These are phyloP conservation scores for Chironex yamaguchii DNA, from an alignment of 30 jellyfish, hydroid and myxozoan genomes.

Conservation along the genomic window DNA sequence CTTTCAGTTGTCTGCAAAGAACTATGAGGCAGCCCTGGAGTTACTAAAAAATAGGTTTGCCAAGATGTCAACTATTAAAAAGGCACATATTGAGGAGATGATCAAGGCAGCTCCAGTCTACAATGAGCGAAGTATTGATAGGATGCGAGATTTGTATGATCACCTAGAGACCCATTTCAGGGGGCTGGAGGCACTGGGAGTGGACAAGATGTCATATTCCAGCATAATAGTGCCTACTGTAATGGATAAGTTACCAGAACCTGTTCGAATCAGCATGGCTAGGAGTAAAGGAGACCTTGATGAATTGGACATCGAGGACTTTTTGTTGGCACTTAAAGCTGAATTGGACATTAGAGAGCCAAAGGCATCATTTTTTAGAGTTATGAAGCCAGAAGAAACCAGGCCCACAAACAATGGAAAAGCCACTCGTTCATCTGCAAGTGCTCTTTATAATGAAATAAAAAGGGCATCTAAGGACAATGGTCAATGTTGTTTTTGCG, in stretches of 20 bases:
- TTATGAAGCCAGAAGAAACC: neutral
- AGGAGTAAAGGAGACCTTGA: neutral
- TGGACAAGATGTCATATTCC: slow-evolving; percentile 5
- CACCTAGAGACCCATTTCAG: slow-evolving; percentile 10
- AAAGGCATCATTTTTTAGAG: neutral
- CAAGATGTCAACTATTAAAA: neutral
- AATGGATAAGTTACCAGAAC: slow-evolving; percentile 25
- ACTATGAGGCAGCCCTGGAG: slow-evolving; percentile 31
- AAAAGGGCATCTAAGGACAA: neutral
- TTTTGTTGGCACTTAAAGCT: neutral
- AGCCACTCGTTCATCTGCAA: neutral
- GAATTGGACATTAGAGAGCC: slow-evolving; percentile 35
- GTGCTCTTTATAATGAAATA: neutral
- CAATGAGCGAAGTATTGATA: neutral
- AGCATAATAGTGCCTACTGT: slow-evolving; percentile 20
- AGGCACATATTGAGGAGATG: slow-evolving; percentile 28
- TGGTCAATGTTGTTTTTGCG: neutral
- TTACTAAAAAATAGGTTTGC: slow-evolving; percentile 7
- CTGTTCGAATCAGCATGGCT: slow-evolving; percentile 4
- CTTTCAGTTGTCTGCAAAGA: slow-evolving; percentile 16
- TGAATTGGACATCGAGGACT: slow-evolving; percentile 1
- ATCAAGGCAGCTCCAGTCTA: slow-evolving; percentile 1
- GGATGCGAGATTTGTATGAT: slow-evolving; percentile 3
- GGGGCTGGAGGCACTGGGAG: slow-evolving; percentile 8
- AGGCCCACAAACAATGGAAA: neutral